Base-by-base conservation (phyloP, 2,797 vertebrate genomes). In the Petrocephalus schoutedeni region DNA sequence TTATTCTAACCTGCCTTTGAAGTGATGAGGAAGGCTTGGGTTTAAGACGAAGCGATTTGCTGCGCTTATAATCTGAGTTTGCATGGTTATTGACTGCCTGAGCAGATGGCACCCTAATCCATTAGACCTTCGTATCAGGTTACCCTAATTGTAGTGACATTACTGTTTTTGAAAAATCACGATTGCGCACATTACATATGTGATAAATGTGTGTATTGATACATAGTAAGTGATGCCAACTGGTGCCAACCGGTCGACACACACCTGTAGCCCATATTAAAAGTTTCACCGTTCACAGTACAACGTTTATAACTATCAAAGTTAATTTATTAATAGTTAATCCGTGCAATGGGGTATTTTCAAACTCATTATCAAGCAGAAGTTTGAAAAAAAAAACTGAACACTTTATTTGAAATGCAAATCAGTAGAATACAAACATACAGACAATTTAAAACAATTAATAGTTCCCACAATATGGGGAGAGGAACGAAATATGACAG, bases 391-490 rank as follows among this genome's bases (percentile, higher is more conserved):
- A 92, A 94, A 93, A 92, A 91, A 89, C 10, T 10, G 77, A 89
- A 90, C 90, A 89, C 87, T 92, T 93, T 92, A 92, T 93, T 92
- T 90, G 89, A 91, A 92, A 92, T 85, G 89, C 91, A 95, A 95
- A 95, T 36, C 91, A 80, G 45, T 92, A 93, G 93, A 92, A 91
- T 89, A 92, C 92, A 91, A 32, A 32, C 54, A 41, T 93, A 93
- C 91, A 94, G 94, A 93, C 92, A 92, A 91, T 88, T 93, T 87
- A 91, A 92, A 92, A 92, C 56, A 89, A 51, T 89, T 82, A 92
- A 92, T 89, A 90, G 92, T 93, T 93, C 92, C 95, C 95, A 95
- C 96, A 96, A 96, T 96, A 96, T 96, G 96, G 95, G 96, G 95
- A 92, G 94, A 95, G 89, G 92, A 91, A 91, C 1, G 93, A 93